Conservation (phyloP, 64 coral and sea anemone genomes). For the Platygyra sinensis region DNA sequence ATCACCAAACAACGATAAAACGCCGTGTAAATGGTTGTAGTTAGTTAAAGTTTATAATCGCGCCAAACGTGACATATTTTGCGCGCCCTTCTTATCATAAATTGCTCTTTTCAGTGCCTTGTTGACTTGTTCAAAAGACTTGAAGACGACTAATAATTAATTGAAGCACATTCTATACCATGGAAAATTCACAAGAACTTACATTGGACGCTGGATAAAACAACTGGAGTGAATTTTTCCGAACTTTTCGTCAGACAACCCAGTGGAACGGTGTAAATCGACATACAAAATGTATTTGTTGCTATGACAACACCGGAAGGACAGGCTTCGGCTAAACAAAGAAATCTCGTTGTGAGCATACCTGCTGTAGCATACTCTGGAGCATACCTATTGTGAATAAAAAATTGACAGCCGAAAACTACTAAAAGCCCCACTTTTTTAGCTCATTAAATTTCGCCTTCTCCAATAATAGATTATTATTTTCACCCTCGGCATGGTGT, state of each 20-base stretch:
- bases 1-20: no score
- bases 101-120: neutral
- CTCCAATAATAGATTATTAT: no score
- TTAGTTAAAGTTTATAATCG: neutral
- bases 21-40: neutral
- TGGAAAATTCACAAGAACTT: neutral
- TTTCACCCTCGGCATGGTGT: no score
- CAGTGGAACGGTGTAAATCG: neutral
- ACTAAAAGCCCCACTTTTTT: no score
- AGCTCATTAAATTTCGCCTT: no score
- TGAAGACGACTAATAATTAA: neutral
- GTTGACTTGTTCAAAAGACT: neutral
- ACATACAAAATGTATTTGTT: neutral
- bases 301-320: slow-evolving; percentile 5
- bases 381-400: no score
- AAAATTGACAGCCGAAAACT: no score
- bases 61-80: neutral
- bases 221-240: neutral
- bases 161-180: neutral
- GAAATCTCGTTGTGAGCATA: no score
- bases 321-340: neutral
- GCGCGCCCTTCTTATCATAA: neutral
- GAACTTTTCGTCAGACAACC: neutral
- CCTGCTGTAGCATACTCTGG: no score
- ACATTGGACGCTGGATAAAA: neutral